Evolutionary conservation across 2,113 vertebrate genomes (phyloP).

Genomic region (Diadophis punctatus): DNA sequence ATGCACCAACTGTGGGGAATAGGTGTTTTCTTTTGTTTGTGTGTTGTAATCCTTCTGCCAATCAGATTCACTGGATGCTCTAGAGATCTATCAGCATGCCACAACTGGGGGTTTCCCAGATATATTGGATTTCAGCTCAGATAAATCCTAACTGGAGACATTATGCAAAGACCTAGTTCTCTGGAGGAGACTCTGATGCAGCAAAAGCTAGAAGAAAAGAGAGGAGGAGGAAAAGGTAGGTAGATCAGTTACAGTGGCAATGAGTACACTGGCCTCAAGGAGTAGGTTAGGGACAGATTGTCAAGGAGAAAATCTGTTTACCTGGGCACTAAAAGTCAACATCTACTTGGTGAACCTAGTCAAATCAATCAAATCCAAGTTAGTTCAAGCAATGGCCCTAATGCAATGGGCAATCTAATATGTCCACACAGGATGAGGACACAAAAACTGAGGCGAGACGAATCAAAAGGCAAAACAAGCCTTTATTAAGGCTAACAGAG

Average conservation of each 20-base stretch:
- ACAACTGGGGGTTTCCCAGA: neutral
- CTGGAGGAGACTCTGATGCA: neutral
- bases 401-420: neutral
- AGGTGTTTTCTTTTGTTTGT: neutral
- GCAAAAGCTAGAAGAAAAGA: neutral
- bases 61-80: neutral
- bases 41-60: neutral
- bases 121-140: neutral
- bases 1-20: neutral
- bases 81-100: neutral
- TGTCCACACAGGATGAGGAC: too few species aligned
- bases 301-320: neutral
- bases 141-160: neutral
- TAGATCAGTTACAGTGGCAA: neutral
- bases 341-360: neutral
- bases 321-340: neutral
- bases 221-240: neutral
- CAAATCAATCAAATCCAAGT: neutral
- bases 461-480: too few species aligned
- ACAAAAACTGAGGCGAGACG: too few species aligned
- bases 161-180: neutral
- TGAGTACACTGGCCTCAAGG: neutral
- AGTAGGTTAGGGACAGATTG: neutral
- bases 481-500: too few species aligned
- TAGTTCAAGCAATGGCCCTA: neutral